phyloP scores from a whole-genome alignment of 1,140 invertebrate species.

The Bombus superbus region DNA sequence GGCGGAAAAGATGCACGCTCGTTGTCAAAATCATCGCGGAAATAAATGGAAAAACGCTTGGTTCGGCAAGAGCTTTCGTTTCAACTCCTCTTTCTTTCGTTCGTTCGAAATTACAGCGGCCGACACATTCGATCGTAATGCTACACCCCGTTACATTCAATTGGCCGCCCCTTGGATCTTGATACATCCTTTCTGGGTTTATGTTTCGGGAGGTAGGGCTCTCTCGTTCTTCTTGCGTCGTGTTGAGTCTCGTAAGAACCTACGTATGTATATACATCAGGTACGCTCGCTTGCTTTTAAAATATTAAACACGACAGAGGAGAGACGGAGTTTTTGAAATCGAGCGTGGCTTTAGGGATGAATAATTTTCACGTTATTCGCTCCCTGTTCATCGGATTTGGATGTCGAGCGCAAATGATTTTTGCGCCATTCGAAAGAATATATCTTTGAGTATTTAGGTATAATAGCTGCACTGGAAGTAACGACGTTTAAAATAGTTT shows the following conservation, averaged over 20 bases:
- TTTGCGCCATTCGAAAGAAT: not conserved
- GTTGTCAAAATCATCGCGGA: conserved; percentile 1
- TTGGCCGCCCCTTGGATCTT: not conserved
- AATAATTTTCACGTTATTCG: not conserved
- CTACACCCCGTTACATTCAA: not conserved
- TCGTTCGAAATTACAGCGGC: conserved; percentile 46
- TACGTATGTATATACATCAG: not conserved
- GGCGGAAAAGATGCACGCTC: conserved; percentile 53
- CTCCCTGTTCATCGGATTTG: not conserved
- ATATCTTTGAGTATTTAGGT: too few species aligned
- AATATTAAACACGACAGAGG: not conserved
- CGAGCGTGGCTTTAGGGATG: not conserved
- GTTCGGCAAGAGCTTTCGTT: conserved; percentile 45
- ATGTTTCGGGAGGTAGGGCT: not conserved
- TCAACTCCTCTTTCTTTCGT: conserved; percentile 28
- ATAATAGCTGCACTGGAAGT: too few species aligned
- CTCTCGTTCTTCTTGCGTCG: not conserved
- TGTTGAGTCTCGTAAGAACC: not conserved
- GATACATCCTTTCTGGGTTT: conserved; percentile 12
- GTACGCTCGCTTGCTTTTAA: not conserved
- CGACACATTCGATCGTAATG: conserved; percentile 41
- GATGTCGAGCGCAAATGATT: not conserved
- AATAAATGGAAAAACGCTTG: conserved; percentile 56
- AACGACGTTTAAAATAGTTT: too few species aligned
- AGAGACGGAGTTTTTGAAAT: not conserved